Evolutionary conservation across 1,140 invertebrate species (phyloP), one percentile per base, ranked within the genome.

Genomic region (Lysiphlebus fabarum): DNA sequence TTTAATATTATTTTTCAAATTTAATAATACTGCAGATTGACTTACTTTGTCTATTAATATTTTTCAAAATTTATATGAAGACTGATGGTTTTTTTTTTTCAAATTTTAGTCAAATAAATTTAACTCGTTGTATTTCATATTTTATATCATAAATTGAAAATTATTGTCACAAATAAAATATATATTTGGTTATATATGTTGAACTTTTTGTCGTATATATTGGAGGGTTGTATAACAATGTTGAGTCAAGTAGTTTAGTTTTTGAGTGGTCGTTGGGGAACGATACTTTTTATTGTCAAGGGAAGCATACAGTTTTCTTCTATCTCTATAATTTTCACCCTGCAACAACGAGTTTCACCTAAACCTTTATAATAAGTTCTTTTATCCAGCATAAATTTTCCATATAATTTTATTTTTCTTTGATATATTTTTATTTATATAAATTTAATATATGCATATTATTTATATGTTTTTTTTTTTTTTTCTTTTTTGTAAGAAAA

Each of bases 291-390:
- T 50, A 68, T 68, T 71, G 67, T 68, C 77, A 70, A 63, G 76
- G 77, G 76, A 78, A 69, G 68, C 72, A 77, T 79, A 76, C 74
- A 71, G 75, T 69, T 71, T 74, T 73, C 70, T 71, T 70, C 17
- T 26, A 75, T 68, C 70, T 70, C 72, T 69, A 75, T 77, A 76
- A 77, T 73, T 79, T 66, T 72, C 47, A n/a, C 49, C 42, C 38
- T 61, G 45, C 59, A 49, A 58, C 34, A 53, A 59, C 44, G 53
- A 53, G 55, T 51, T 56, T 8, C 56, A 41, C 40, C 58, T 42
- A 41, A 33, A 11, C 11, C 11, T 14, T 7, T 26, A 26, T 26
- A 26, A 26, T 26, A 26, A 26, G 17, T 26, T 4, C 17, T 26
- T 26, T 45, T 14, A 45, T n/a, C 7, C 44, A 7, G 7, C 7